These are phyloP conservation scores for Seladonia tumulorum DNA, from an alignment of 2,888 invertebrate genomes.

Conservation along the genomic window DNA sequence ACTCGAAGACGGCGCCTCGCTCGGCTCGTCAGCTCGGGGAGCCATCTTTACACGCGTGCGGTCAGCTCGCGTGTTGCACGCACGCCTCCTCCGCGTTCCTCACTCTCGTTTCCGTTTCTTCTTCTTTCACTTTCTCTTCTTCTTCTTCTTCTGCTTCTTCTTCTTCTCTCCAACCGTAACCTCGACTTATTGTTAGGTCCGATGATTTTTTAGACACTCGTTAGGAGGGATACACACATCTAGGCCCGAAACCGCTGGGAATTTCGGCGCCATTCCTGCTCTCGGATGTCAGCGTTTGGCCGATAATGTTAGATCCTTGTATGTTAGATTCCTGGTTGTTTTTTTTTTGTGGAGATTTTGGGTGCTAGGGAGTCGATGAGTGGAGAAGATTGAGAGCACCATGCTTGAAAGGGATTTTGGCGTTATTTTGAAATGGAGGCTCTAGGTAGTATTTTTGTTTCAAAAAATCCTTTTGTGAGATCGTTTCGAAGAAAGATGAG, in stretches of 20 bases:
- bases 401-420: too few relatives aligned
- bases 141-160: constrained; percentile 14
- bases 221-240: neutral
- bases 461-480: too few relatives aligned
- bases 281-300: neutral
- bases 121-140: constrained; percentile 19
- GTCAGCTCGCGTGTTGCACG: constrained; percentile 81
- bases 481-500: too few relatives aligned
- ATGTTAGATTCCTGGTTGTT: too few relatives aligned
- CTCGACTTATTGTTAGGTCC: neutral
- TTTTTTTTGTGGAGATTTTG: too few relatives aligned
- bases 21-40: constrained; percentile 64
- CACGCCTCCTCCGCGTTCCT: constrained; percentile 64
- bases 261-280: neutral
- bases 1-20: constrained; percentile 39
- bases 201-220: neutral
- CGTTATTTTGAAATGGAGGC: too few relatives aligned
- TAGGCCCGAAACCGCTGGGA: neutral
- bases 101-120: constrained; percentile 46
- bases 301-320: too few relatives aligned
- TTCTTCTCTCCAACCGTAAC: neutral
- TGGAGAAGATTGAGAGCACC: too few relatives aligned
- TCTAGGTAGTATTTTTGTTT: too few relatives aligned
- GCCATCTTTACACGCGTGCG: constrained; percentile 81
- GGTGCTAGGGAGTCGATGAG: too few relatives aligned